Evolutionary conservation across 2,888 invertebrate species (phyloP), one percentile per base, ranked within the genome.

Genomic region (Xestoiulus laeticollis): DNA sequence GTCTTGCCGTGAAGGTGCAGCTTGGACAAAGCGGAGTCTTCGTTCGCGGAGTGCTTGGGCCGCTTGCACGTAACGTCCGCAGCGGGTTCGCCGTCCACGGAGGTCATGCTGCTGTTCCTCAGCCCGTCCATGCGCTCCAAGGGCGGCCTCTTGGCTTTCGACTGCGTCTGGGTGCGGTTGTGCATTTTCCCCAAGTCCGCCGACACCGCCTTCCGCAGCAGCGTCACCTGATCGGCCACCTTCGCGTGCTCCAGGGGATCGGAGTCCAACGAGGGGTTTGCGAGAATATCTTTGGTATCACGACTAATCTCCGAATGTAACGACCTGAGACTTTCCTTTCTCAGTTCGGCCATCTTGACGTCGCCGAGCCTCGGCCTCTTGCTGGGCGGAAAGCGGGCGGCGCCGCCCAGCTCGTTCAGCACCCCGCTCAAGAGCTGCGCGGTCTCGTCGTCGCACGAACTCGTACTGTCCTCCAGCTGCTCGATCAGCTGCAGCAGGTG

Each of bases 401-500:
- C 10, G 14, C 53, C 32, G 8, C 48, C 44, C 1, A 43, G 43
- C 33, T 22, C n/a, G 22, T 84, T 32, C 84, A 84, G 84, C 19
- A 33, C 16, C 1, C 85, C 43, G 22, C 44, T 38, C 19, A 85
- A n/a, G 8, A n/a, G 44, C 19, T 44, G 53, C 53, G 26, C 32
- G 4, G 38, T 19, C 10, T 86, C 86, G 3, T 89, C 90, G 32
- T 89, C 89, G 88, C 91, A 91, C 85, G 90, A 90, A 88, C 90
- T 90, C 22, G 90, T 90, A 83, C 88, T 90, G 78, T 91, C 91
- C 84, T 91, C 91, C 85, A 91, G 89, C 85, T 91, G 90, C 87
- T 91, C 91, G 84, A 92, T 89, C 87, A 91, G 90, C 84, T 91
- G 90, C 33, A 92, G 89, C 43, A 92, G 89, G 43, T 91, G 90